phyloP scores from a whole-genome alignment of 1,140 invertebrate genomes.

The Orchesella cincta region DNA sequence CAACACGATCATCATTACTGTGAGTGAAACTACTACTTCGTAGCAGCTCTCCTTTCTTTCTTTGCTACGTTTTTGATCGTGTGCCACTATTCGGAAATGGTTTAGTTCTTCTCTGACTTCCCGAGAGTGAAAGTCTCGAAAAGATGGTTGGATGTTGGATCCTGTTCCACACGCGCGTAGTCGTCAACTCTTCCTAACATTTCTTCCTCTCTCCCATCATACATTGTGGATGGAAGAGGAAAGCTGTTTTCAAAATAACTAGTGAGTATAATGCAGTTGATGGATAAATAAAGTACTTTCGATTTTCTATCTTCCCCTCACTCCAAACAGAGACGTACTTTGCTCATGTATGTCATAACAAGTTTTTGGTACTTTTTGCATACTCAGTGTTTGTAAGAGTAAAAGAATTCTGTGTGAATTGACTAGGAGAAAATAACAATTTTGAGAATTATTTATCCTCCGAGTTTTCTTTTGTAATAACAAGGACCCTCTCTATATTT shows the following conservation, averaged over 20 bases:
- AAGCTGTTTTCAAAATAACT: no score
- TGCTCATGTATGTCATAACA: neutral
- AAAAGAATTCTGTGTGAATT: no score
- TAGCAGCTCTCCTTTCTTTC: neutral
- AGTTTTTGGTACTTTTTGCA: no score
- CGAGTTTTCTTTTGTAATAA: no score
- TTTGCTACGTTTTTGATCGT: neutral
- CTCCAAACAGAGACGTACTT: neutral
- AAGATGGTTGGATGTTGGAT: neutral
- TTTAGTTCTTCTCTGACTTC: constrained; percentile 14
- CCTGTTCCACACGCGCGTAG: neutral
- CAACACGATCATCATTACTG: neutral
- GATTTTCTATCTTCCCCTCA: no score
- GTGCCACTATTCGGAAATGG: neutral
- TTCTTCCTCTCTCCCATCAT: neutral
- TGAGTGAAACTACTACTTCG: neutral
- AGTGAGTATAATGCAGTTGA: no score
- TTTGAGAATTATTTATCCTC: no score
- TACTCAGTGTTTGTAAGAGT: no score
- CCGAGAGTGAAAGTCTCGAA: constrained; percentile 15
- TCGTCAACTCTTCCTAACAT: neutral
- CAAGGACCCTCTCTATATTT: no score
- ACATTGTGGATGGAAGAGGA: no score
- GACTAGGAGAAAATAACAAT: no score
- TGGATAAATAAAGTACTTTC: no score